Conservation (phyloP, 2,888 invertebrate species). For the Syrphus vitripennis region DNA sequence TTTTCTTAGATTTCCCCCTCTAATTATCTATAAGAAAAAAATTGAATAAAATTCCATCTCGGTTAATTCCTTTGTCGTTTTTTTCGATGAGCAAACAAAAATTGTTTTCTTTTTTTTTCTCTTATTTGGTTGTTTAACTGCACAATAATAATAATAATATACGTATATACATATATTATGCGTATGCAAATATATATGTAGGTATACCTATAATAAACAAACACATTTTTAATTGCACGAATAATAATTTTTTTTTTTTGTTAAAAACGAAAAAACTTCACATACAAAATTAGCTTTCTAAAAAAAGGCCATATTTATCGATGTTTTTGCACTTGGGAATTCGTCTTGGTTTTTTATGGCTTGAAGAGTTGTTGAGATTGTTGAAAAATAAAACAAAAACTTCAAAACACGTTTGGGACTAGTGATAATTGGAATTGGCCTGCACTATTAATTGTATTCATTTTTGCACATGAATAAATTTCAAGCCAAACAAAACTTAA, state of each 20-base stretch:
- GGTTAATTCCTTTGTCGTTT: neutral
- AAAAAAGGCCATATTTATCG: slow-evolving; percentile 25
- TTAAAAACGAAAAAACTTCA: neutral
- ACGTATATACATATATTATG: neutral
- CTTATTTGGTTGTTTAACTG: neutral
- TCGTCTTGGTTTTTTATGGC: neutral
- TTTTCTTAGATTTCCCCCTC: neutral
- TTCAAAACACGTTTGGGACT: neutral
- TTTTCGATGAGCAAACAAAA: slow-evolving; percentile 9
- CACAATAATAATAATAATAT: neutral
- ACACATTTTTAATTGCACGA: neutral
- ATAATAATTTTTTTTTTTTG: too few relatives aligned
- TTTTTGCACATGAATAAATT: slow-evolving; percentile 8
- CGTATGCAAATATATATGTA: neutral
- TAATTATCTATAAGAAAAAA: slow-evolving; percentile 17
- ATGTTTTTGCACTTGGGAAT: slow-evolving; percentile 7
- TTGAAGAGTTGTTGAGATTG: neutral
- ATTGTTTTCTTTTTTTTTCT: neutral
- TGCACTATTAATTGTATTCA: neutral
- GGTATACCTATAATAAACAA: slow-evolving; percentile 1
- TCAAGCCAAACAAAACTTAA: neutral
- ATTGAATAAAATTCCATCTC: slow-evolving; percentile 9
- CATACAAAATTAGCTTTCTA: slow-evolving; percentile 17
- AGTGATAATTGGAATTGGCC: neutral
- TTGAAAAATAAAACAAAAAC: neutral